These are phyloP conservation scores for Andrena camellia DNA, from an alignment of 2,888 invertebrate species.

Conservation along the genomic window DNA sequence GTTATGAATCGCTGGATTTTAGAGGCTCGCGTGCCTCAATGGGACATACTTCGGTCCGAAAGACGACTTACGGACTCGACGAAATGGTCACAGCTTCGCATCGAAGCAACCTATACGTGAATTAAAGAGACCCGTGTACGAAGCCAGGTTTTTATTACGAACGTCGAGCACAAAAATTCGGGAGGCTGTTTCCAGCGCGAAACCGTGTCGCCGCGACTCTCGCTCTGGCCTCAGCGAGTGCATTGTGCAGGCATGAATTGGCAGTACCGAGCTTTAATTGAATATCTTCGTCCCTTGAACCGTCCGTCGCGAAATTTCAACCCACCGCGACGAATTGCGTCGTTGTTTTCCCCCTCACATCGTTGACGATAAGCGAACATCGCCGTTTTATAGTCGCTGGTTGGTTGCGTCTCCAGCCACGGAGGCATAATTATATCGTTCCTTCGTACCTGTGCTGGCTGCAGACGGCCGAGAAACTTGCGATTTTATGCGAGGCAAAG, in stretches of 20 bases:
- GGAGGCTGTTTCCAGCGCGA: background rate
- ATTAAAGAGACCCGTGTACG: background rate
- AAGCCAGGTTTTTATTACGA: background rate
- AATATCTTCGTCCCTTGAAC: background rate
- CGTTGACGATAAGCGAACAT: too few species aligned
- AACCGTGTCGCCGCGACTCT: background rate
- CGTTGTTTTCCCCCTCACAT: too few species aligned
- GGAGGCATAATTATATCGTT: background rate
- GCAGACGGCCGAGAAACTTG: background rate
- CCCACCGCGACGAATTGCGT: too few species aligned
- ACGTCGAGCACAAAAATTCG: background rate
- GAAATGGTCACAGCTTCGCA: too few species aligned
- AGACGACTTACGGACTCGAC: too few species aligned
- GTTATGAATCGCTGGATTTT: too few species aligned
- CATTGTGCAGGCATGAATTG: background rate
- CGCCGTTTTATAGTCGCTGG: too few species aligned
- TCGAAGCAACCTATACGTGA: background rate
- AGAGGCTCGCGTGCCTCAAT: too few species aligned
- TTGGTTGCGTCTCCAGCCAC: background rate
- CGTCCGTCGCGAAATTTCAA: background rate
- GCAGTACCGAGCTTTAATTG: conserved; percentile 17
- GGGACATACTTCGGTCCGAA: too few species aligned
- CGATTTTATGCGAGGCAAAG: conserved; percentile 1
- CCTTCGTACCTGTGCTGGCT: background rate
- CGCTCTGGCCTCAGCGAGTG: background rate